phyloP scores from a whole-genome alignment of 2,113 vertebrate species.

The Nesogale talazaci region DNA sequence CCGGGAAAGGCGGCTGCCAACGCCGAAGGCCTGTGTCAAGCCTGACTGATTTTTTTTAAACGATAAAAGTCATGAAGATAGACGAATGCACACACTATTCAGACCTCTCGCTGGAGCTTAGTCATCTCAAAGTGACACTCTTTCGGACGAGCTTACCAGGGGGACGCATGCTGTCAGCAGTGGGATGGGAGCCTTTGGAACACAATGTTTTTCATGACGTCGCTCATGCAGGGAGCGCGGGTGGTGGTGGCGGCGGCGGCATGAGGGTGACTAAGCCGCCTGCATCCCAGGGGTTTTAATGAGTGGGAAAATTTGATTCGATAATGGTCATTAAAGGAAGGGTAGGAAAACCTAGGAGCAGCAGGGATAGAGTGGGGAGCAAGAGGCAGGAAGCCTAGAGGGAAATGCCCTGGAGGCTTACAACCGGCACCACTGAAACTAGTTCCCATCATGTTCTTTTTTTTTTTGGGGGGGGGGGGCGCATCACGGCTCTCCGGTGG shows the following conservation, averaged over 20 bases:
- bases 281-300: slow-evolving; percentile 59
- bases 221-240: not conserved
- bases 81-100: slow-evolving; percentile 55
- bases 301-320: slow-evolving; percentile 60
- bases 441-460: not conserved
- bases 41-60: not conserved
- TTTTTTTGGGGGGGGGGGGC: too few species aligned
- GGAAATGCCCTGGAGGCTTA: slow-evolving; percentile 40
- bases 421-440: not conserved
- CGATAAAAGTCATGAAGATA: slow-evolving; percentile 47
- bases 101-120: not conserved
- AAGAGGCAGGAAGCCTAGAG: not conserved
- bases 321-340: slow-evolving; percentile 4
- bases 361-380: not conserved
- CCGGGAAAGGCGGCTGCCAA: slow-evolving; percentile 26
- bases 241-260: not conserved
- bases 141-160: not conserved
- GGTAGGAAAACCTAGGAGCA: slow-evolving; percentile 36
- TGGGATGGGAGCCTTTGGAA: not conserved
- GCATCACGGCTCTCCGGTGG: too few species aligned
- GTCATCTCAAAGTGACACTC: slow-evolving; percentile 30
- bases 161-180: slow-evolving; percentile 42
- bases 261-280: not conserved
- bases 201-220: not conserved
- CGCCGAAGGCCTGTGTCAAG: slow-evolving; percentile 1